Base-by-base conservation (phyloP, 1,140 invertebrate genomes). In the Drosophila pseudoobscura region DNA sequence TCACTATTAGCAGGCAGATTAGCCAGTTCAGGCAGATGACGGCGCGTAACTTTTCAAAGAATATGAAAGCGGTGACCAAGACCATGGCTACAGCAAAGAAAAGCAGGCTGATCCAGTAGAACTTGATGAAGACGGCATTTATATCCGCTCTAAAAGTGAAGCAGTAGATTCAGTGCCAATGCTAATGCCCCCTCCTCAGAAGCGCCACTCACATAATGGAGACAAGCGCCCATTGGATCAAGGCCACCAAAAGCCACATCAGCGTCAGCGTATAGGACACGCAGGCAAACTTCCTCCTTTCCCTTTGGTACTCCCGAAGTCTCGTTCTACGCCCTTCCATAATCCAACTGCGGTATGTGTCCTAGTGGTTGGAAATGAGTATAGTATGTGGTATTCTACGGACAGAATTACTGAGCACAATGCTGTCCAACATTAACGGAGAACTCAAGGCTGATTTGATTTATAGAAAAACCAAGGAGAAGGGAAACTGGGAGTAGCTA, bases 231-330 rank as follows among this genome's bases (percentile, higher is more conserved):
- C 83, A 87, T 31, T 87, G 82, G 9, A 29, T 1, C 0, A 87
- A 6, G 3, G 59, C 75, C 47, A 87, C 7, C 0, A 78, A 3
- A 41, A 87, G 39, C 78, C 78, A 82, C 6, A 53, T 1, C 3
- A 68, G 11, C 9, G 75, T 78, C n/a, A 87, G 9, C 47, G 69
- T 29, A 47, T 87, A 87, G 6, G 75, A 66, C 3, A 43, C 41
- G 11, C 49, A 50, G 35, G 83, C 49, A n/a, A 87, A 87, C 29
- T 69, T 82, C 9, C 83, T 65, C 1, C 83, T 78, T 1, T 65
- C 66, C 0, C 50, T 50, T 39, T 66, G 55, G 52, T 87, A 82
- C 0, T 43, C 45, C 20, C 53, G 44, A 13, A 68, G 46, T 55
- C 66, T 54, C 8, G 26, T 29, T 5, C 46, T 45, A 7, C 74